Evolutionary conservation across 2,888 invertebrate genomes (phyloP).

Genomic region (Sphinx pinastri): DNA sequence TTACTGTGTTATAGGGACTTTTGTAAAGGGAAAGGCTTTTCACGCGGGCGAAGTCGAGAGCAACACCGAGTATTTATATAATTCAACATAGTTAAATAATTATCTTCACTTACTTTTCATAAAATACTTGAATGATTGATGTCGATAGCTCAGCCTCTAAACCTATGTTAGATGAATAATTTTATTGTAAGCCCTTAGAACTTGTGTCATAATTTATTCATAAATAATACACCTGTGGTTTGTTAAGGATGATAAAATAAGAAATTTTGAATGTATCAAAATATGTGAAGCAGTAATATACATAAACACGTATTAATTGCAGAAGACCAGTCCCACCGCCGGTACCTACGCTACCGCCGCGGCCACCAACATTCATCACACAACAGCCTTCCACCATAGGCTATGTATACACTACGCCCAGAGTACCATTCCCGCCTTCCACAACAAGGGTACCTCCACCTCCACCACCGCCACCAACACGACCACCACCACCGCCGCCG

Average conservation of each 20-base stretch:
- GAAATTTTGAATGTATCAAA: neutral
- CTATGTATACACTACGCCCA: conserved; percentile 28
- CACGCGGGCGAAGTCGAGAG: too few relatives aligned
- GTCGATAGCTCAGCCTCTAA: too few relatives aligned
- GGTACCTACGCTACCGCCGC: conserved; percentile 25
- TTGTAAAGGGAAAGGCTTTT: too few relatives aligned
- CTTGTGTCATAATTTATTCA: neutral
- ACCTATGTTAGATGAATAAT: too few relatives aligned
- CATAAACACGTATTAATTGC: neutral
- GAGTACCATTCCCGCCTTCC: conserved; percentile 31
- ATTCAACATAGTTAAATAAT: too few relatives aligned
- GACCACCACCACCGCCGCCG: conserved; percentile 36
- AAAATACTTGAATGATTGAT: too few relatives aligned
- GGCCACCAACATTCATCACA: conserved; percentile 25
- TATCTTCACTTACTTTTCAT: too few relatives aligned
- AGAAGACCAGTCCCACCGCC: neutral
- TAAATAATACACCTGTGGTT: too few relatives aligned
- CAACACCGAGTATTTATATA: too few relatives aligned
- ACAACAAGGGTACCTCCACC: conserved; percentile 37
- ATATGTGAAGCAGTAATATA: neutral
- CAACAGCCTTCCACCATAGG: conserved; percentile 25
- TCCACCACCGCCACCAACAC: conserved; percentile 37
- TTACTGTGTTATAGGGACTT: too few relatives aligned
- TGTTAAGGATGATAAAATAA: too few relatives aligned
- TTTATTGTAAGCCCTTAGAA: neutral